Percentiles rank a stretch among this genome's conserved stretches.
These are phyloP conservation scores for Metellina segmentata DNA, from an alignment of 2,888 invertebrate species.

Conservation along the genomic window DNA sequence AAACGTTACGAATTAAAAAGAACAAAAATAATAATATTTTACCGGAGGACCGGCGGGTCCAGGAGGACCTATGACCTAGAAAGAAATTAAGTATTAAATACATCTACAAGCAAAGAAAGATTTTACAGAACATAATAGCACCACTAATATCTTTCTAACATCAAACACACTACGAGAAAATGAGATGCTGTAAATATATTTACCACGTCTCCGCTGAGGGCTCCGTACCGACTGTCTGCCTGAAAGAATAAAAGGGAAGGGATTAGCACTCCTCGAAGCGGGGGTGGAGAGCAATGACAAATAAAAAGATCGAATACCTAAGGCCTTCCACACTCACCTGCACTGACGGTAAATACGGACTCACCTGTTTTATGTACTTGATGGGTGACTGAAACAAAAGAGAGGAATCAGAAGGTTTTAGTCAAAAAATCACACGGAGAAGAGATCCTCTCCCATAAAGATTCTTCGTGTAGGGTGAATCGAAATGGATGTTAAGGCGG, in stretches of 20 bases:
- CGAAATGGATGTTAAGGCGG: too few relatives aligned
- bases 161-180: background rate
- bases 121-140: too few relatives aligned
- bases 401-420: background rate
- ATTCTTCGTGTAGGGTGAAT: background rate
- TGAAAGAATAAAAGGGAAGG: slow-evolving; percentile 29
- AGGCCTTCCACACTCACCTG: slow-evolving; percentile 37
- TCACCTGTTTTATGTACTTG: slow-evolving; percentile 76
- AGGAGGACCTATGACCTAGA: slow-evolving; percentile 85
- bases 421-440: background rate
- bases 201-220: slow-evolving; percentile 56
- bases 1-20: background rate
- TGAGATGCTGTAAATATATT: background rate
- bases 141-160: too few relatives aligned
- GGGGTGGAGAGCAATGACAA: background rate
- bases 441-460: background rate
- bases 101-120: too few relatives aligned
- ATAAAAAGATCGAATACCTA: background rate
- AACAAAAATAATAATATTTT: slow-evolving; percentile 65
- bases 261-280: slow-evolving; percentile 2
- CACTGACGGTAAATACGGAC: slow-evolving; percentile 64
- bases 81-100: background rate
- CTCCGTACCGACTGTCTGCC: slow-evolving; percentile 72
- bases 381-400: slow-evolving; percentile 72
- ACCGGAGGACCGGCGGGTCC: slow-evolving; percentile 85